Base-by-base conservation (phyloP, 2,888 invertebrate genomes). In the Meteorus cinctellus region DNA sequence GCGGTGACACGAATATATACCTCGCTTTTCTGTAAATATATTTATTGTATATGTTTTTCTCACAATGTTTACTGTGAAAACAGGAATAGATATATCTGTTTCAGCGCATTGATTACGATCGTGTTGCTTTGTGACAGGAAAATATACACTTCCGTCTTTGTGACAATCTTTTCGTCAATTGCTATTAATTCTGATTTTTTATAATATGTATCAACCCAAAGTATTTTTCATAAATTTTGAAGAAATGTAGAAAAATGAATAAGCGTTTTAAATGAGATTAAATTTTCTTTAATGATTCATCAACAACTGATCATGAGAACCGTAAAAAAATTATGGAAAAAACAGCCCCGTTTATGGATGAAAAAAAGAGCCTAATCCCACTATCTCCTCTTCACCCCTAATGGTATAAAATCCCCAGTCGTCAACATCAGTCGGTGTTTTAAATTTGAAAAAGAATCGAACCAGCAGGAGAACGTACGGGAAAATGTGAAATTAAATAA, bases 31-130 rank as follows among this genome's bases (percentile, higher is more conserved):
- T 62, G 19, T 55, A n/a, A n/a, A n/a, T 48, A 48, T 48, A 48
- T 48, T n/a, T 48, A 48, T 48, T 55, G n/a, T 55, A 55, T 66
- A 62, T 74, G 51, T 66, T 45, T 66, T 59, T 73, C 65, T 60
- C 68, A 24, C 41, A 27, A 65, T 60, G 79, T 80, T 81, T 80
- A 55, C 76, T 76, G 69, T 77, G 76, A 65, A 80, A 81, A 81
- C 79, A 81, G 66, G 60, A 77, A 78, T 76, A 70, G 5, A 62
- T 62, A 34, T 62, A 70, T 75, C 51, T 65, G 63, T 75, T 76
- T 3, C 41, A 34, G 67, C 55, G 72, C 74, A 74, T 80, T 74
- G 78, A 80, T 80, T 76, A 68, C 74, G 74, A 77, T 75, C 60
- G 36, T 41, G 19, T 41, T 41, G 41, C 41, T 55, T 55, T 55